Base-by-base conservation (phyloP, 2,113 vertebrate genomes). In the Otocyon megalotis region DNA sequence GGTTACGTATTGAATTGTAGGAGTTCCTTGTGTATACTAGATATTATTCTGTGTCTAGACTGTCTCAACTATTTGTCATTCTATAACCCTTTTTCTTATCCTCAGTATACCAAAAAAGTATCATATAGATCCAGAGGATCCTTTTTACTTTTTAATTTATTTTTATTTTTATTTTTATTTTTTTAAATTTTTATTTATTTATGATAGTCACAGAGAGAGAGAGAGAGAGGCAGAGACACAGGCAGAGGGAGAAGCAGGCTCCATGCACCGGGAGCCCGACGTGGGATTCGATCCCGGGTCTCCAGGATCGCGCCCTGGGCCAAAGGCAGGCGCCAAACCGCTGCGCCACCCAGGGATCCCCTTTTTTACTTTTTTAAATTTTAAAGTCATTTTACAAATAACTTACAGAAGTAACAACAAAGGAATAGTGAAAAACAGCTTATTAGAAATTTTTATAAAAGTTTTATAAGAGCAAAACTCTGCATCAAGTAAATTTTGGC, bases 121-220 rank as follows among this genome's bases (percentile, higher is more conserved):
- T 32, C 17, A 11, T 67, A 37, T 90, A 80, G 30, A 35, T 82
- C 69, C 15, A 62, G 0, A 24, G 22, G 3, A 35, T 15, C 13
- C 43, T 87, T 74, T 97, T 94, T 89, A 67, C 50, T 69, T 94
- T 96, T 96, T 88, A n/a, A n/a, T n/a, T n/a, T n/a, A n/a, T n/a
- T n/a, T n/a, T n/a, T n/a, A n/a, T n/a, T n/a, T n/a, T n/a, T n/a
- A n/a, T n/a, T n/a, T n/a, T n/a, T n/a, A n/a, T n/a, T n/a, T n/a
- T n/a, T n/a, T n/a, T n/a, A n/a, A n/a, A n/a, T n/a, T n/a, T n/a
- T n/a, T n/a, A n/a, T n/a, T n/a, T n/a, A n/a, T n/a, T n/a, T n/a
- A n/a, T n/a, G n/a, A n/a, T n/a, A n/a, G n/a, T n/a, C n/a, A n/a
- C n/a, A n/a, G n/a, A n/a, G n/a, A n/a, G n/a, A n/a, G n/a, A n/a